A percentile compares a stretch with the other conserved stretches of the same genome.
phyloP scores from a whole-genome alignment of 2,797 vertebrate species.

The Argyrosomus regius region DNA sequence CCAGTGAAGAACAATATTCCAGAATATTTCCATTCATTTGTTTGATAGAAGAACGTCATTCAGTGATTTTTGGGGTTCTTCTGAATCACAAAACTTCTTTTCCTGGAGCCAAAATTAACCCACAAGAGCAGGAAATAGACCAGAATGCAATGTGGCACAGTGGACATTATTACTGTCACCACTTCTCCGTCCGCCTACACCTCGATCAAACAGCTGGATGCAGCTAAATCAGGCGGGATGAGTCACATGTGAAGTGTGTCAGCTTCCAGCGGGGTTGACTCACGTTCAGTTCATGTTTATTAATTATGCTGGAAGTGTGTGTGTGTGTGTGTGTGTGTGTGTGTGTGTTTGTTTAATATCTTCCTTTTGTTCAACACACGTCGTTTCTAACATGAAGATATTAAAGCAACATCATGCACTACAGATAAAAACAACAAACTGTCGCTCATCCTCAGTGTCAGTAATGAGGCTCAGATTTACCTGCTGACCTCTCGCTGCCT shows the following conservation, averaged over 20 bases:
- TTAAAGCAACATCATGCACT: neutral
- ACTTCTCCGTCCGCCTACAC: conserved; percentile 3
- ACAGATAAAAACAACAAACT: too few species aligned
- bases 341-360: neutral
- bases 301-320: neutral
- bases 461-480: too few species aligned
- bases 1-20: neutral
- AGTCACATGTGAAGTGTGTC: conserved; percentile 15
- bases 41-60: neutral
- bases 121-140: conserved; percentile 16
- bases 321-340: too few species aligned
- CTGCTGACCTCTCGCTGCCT: too few species aligned
- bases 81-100: too few species aligned
- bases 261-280: neutral
- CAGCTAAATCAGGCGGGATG: conserved; percentile 3
- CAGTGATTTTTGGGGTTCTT: neutral
- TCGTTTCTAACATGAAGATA: neutral
- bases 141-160: neutral
- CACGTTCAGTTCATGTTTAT: neutral
- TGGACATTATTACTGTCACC: neutral
- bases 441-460: too few species aligned
- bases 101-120: too few species aligned
- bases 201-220: conserved; percentile 26
- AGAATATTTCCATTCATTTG: neutral
- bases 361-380: neutral